Evolutionary conservation across 2,797 vertebrate species (phyloP), one percentile per base, ranked within the genome.

Genomic region (Spondyliosoma cantharus): DNA sequence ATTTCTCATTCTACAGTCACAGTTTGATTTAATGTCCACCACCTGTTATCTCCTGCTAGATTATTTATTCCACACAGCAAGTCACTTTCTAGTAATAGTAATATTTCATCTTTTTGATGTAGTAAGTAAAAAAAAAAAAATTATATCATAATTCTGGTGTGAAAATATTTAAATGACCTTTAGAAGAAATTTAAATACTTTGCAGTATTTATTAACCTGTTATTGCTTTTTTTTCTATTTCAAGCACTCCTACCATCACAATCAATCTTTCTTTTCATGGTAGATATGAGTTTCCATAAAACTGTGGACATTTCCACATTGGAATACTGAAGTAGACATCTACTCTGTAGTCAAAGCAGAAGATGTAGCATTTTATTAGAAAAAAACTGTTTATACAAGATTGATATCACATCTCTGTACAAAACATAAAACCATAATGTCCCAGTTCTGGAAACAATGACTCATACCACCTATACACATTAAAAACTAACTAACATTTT

Each of bases 341-440:
- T 24, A 32, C 2, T 22, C 1, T 5, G 3, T 0, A 45, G 27
- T 48, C 11, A 58, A 17, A 67, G 5, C 9, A 48, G 5, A 24
- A 9, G 50, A 20, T 22, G 3, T 7, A 76, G 25, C 1, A 15
- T 78, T 88, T 88, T 85, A 87, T 87, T 85, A 76, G 32, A 84
- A 89, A 91, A 54, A 54, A 78, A 46, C 7, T 0, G 49, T 84
- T 83, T 74, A 77, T 73, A 77, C 42, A 78, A 71, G 48, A 78
- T n/a, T 3, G 8, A 65, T 50, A 74, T 82, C 16, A 69, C 29
- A 80, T 46, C 3, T 54, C 25, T 79, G 52, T 85, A 89, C 48
- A 90, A 87, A 87, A 64, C 27, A 64, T 83, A 75, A 86, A 87
- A 78, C 3, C 63, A 50, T 29, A 20, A 24, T 8, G 42, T 49